Evolutionary conservation across 2,888 invertebrate species (phyloP).

Genomic region (Bimastos eiseni): DNA sequence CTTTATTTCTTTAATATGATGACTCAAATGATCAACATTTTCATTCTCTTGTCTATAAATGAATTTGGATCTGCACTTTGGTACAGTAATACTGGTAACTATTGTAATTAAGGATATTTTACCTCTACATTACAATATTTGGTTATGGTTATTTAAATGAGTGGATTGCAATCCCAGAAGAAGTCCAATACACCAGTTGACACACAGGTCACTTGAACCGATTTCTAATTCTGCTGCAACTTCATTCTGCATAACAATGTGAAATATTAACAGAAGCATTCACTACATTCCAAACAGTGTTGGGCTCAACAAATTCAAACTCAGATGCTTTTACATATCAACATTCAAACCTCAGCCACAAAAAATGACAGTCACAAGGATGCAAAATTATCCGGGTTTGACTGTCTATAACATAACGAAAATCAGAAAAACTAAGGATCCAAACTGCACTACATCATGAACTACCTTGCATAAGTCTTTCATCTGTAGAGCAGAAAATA

Average conservation of each 20-base stretch:
- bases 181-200: no score
- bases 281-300: neutral
- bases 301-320: neutral
- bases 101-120: no score
- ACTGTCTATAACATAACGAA: neutral
- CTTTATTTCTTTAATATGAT: no score
- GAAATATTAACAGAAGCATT: neutral
- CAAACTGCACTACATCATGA: neutral
- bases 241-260: neutral
- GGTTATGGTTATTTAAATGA: no score
- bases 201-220: neutral
- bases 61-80: no score
- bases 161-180: no score
- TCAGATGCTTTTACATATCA: neutral
- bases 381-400: neutral
- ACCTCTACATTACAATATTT: no score
- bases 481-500: conserved; percentile 3
- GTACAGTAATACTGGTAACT: no score
- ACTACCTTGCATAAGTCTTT: conserved; percentile 13
- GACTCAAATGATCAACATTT: no score
- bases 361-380: neutral
- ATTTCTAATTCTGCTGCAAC: neutral
- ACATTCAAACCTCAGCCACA: neutral
- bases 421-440: neutral
- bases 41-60: no score